Base-by-base conservation (phyloP, 2,113 vertebrate genomes). In the Anoplopoma fimbria region DNA sequence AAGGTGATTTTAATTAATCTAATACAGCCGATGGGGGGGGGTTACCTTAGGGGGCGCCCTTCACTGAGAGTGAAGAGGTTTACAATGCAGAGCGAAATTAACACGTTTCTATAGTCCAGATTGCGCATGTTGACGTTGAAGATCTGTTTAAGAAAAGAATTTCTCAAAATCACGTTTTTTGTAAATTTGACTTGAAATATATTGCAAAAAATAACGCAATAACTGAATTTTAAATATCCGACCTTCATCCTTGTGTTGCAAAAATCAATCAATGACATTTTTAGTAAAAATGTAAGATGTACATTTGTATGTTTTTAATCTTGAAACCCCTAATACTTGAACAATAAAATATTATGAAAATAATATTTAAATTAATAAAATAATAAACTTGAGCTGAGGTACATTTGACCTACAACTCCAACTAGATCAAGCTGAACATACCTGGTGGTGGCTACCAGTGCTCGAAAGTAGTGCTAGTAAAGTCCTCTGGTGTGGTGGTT, bases 21-120 rank as follows among this genome's bases (percentile, higher is more conserved):
- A 51, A 51, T 19, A 15, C 12, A 62, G 10, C 3, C 1, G 6
- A 0, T 15, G 40, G 2, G 36, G 10, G 29, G 13, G 21, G 1
- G 2, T 77, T 94, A 99, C 98, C 92, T 95, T 33, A 96, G 42
- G 31, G 96, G 92, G 81, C 93, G 96, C 33, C 96, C 96, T 75
- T 95, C 94, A 38, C 88, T 92, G 38, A 81, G 82, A 60, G 94
- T 75, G n/a, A 94, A 90, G 83, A 95, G 93, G 53, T 93, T 94
- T 61, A 97, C 38, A 38, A 95, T 87, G 78, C 94, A 95, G 31
- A 98, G 80, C 73, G 96, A 72, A 2, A 96, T 63, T 4, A 95
- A 42, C 2, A 93, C 4, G 34, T 92, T 88, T 80, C 89, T 89
- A 86, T 74, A 89, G 62, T 90, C 86, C 92, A 95, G 62, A 49